Conservation (phyloP, 2,113 vertebrate species). For the Polypterus bichir region DNA sequence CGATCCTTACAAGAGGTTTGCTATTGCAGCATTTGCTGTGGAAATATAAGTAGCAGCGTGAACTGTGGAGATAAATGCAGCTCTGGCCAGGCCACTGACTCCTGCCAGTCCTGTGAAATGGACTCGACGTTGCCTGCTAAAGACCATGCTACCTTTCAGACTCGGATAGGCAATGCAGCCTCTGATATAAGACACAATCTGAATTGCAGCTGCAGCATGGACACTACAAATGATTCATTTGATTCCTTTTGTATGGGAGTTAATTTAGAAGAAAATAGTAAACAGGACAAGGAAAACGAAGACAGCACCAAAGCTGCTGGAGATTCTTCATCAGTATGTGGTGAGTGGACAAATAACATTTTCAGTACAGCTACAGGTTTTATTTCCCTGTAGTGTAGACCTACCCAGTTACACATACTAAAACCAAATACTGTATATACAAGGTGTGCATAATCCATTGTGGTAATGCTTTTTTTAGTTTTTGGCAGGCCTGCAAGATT, state of each 20-base stretch:
- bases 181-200: slow-evolving; percentile 36
- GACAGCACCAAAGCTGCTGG: slow-evolving; percentile 27
- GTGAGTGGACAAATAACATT: slow-evolving; percentile 36
- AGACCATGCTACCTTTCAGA: slow-evolving; percentile 11
- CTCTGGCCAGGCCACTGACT: slow-evolving; percentile 40
- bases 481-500: too few species aligned
- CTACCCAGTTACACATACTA: too few species aligned
- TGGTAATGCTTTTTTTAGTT: too few species aligned
- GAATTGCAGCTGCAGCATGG: slow-evolving; percentile 47
- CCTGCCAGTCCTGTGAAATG: slow-evolving; percentile 22
- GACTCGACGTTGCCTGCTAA: slow-evolving; percentile 25
- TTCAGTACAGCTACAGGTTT: too few species aligned
- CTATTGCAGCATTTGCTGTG: slow-evolving; percentile 23
- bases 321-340: slow-evolving; percentile 45
- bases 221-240: slow-evolving; percentile 32
- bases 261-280: slow-evolving; percentile 25
- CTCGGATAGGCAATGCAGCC: slow-evolving; percentile 18
- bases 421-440: too few species aligned
- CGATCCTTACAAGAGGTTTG: slow-evolving; percentile 38
- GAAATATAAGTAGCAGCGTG: slow-evolving; percentile 17
- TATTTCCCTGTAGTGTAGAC: too few species aligned
- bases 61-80: slow-evolving; percentile 15
- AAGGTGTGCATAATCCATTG: too few species aligned
- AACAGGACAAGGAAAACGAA: slow-evolving; percentile 25
- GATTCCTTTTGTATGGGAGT: slow-evolving; percentile 22